A percentile compares a stretch with the other conserved stretches of the same genome.
Conservation (phyloP, 1,140 invertebrate genomes). For the Harlomillsia oculata region DNA sequence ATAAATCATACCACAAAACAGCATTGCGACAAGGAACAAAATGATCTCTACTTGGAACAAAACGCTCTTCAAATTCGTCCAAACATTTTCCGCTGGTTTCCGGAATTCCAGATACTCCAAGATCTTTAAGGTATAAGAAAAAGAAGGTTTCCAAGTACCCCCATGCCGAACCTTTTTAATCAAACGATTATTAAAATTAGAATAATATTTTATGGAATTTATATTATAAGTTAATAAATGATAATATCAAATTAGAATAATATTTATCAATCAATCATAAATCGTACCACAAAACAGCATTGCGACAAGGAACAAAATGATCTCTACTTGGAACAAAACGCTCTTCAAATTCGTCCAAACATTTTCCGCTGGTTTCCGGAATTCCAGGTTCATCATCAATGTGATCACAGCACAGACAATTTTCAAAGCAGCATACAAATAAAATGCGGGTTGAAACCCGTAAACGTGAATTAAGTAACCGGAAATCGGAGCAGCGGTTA, state of each 20-base stretch:
- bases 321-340: slow-evolving; percentile 61
- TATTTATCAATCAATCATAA: not conserved
- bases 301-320: slow-evolving; percentile 59
- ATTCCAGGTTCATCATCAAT: slow-evolving; percentile 65
- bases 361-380: slow-evolving; percentile 61
- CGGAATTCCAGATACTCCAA: too few relatives aligned
- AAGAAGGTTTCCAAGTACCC: slow-evolving; percentile 77
- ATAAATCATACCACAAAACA: too few relatives aligned
- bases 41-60: too few relatives aligned
- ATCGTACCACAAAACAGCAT: slow-evolving; percentile 60
- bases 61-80: too few relatives aligned
- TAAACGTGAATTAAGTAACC: slow-evolving; percentile 53
- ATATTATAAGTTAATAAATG: too few relatives aligned
- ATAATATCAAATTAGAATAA: not conserved
- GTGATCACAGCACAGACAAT: slow-evolving; percentile 56
- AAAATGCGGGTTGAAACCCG: slow-evolving; percentile 63
- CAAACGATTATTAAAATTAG: too few relatives aligned
- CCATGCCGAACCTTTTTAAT: slow-evolving; percentile 57
- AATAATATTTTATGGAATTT: not conserved
- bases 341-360: slow-evolving; percentile 58
- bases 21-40: too few relatives aligned
- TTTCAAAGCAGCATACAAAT: slow-evolving; percentile 63
- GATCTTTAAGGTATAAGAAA: slow-evolving; percentile 73
- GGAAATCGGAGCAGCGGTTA: slow-evolving; percentile 67
- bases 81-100: too few relatives aligned